Evolutionary conservation across 2,888 invertebrate species (phyloP).

Genomic region (Ochlodes sylvanus): DNA sequence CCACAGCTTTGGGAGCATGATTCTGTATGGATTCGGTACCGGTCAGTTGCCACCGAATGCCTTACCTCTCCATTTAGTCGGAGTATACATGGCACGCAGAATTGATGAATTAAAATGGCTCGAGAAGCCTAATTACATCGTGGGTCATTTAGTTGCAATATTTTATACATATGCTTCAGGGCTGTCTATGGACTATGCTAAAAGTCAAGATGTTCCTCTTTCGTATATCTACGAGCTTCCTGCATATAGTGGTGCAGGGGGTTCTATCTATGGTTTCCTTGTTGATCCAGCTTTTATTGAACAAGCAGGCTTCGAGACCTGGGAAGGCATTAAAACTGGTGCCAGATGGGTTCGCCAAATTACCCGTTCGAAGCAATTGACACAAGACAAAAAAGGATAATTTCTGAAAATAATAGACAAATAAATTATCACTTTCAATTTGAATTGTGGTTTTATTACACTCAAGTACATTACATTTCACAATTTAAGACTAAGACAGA

Average conservation of each 20-base stretch:
- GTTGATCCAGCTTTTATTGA: not conserved
- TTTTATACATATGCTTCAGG: conserved; percentile 62
- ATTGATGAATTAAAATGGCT: not conserved
- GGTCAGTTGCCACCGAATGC: no score
- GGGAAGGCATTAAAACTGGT: not conserved
- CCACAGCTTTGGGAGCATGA: no score
- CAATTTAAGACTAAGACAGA: no score
- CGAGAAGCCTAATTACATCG: not conserved
- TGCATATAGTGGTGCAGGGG: not conserved
- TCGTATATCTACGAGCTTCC: not conserved
- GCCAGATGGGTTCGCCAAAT: not conserved
- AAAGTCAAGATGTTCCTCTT: not conserved
- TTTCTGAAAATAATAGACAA: no score
- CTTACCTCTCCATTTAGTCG: no score
- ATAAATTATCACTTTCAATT: no score
- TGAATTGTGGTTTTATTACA: no score
- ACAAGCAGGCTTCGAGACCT: not conserved
- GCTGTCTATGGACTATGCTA: not conserved
- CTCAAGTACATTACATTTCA: no score
- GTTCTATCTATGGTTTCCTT: not conserved
- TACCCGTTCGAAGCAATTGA: not conserved
- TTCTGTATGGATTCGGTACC: no score
- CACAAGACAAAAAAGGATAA: no score
- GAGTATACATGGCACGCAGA: not conserved
- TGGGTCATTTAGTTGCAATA: not conserved